Evolutionary conservation across 2,113 vertebrate species (phyloP), one percentile per base, ranked within the genome.

Genomic region (Aythya baeri): DNA sequence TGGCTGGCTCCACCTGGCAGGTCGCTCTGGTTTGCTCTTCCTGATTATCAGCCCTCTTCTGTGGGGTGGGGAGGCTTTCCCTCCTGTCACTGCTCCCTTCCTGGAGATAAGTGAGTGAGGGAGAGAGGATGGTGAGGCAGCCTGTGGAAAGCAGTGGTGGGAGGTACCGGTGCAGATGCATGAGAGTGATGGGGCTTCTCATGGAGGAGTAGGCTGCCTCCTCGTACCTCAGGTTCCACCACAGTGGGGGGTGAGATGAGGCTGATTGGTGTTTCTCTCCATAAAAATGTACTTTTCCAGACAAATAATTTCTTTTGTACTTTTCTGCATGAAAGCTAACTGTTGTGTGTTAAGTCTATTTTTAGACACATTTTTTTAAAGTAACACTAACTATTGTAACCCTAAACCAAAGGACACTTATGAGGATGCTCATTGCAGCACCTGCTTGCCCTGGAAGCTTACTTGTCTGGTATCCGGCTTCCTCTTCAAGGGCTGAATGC

Each of bases 181-280:
- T 2, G 3, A 0, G 21, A 57, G 17, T 34, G 34, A 38, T n/a
- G 5, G 31, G 6, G 23, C 23, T 71, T 55, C 0, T 1, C 13
- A 9, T 1, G 0, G 44, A 6, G 50, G 27, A 55, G 20, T 15
- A 5, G 3, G 9, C 2, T 1, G 1, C 29, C 13, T 65, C 43
- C 44, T 68, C 22, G 16, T 5, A 6, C 7, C 10, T 52, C 22
- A 18, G 7, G 8, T 17, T 83, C 36, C 91, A 3, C 26, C 3
- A 1, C 43, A 73, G 71, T 34, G 70, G 79, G 15, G 54, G 1
- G 2, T 11, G 21, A 81, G 27, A 11, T 15, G 34, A 88, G 26
- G 17, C 20, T 70, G 34, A 23, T 43, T 0, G 1, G 4, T 22
- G 12, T 65, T 94, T 85, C n/a, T 89, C 22, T 46, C 17, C 2